Evolutionary conservation across 1,140 invertebrate genomes (phyloP).

Genomic region (Drosophila chauvacae): DNA sequence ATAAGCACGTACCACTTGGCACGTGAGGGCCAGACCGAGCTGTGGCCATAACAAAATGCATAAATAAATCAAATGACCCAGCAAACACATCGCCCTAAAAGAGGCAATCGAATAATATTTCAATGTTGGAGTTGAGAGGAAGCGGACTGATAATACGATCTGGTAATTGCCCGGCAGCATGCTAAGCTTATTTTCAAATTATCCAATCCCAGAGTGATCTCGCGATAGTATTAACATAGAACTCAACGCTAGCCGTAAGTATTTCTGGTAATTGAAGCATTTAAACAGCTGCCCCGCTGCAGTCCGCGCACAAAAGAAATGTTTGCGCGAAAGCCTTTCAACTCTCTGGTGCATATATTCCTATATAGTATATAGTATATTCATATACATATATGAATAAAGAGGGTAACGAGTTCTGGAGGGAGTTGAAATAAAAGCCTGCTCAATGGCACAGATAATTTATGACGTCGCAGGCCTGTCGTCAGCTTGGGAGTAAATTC

Average conservation of each 20-base stretch:
- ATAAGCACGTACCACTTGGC: slow-evolving; percentile 56
- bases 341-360: not conserved
- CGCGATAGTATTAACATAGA: slow-evolving; percentile 19
- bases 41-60: slow-evolving; percentile 35
- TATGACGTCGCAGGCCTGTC: slow-evolving; percentile 3
- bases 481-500: not conserved
- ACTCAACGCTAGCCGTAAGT: slow-evolving; percentile 6
- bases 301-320: slow-evolving; percentile 37
- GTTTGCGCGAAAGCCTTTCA: slow-evolving; percentile 38
- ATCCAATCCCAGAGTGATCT: slow-evolving; percentile 6
- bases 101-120: slow-evolving; percentile 42
- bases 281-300: slow-evolving; percentile 51
- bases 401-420: slow-evolving; percentile 2
- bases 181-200: slow-evolving; percentile 53
- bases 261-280: slow-evolving; percentile 36
- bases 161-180: slow-evolving; percentile 62
- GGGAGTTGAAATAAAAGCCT: slow-evolving; percentile 8
- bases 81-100: slow-evolving; percentile 19
- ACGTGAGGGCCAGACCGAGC: slow-evolving; percentile 51
- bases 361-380: not conserved
- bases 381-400: not conserved
- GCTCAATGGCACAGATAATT: slow-evolving; percentile 25
- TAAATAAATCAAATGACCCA: slow-evolving; percentile 27
- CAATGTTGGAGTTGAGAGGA: slow-evolving; percentile 14
- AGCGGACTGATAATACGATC: slow-evolving; percentile 2